Evolutionary conservation across 2,797 vertebrate species (phyloP), one percentile per base, ranked within the genome.

Genomic region (Huso huso): DNA sequence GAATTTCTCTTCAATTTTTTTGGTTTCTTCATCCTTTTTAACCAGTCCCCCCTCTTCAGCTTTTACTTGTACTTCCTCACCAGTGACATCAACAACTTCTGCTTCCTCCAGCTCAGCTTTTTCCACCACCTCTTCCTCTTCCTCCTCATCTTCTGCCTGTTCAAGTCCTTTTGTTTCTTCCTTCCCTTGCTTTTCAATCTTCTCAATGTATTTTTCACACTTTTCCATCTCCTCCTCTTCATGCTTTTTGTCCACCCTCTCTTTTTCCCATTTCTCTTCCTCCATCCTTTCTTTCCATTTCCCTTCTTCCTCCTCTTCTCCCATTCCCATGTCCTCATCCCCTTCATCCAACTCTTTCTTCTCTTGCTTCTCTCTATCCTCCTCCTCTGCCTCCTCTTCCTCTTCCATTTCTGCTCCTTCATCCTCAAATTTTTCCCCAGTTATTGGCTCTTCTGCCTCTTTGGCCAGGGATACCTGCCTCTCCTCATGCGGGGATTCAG

Each of bases 71-170:
- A 91, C 75, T 51, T 89, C 88, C 64, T 89, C 87, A 7, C 83
- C 85, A 64, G 90, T 89, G 63, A 77, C 85, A 58, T 90, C 87
- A 61, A 89, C 76, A 71, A 94, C 94, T 78, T 96, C 94, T 65
- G 91, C 92, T 78, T 91, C 93, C 82, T 97, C 95, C 63, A 95
- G 71, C 66, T 98, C 96, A 6, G 93, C 95, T 74, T 97, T 97
- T 84, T 98, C 94, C 69, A 97, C 91, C 37, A 96, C 93, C 64
- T 94, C 88, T 63, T 89, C 89, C 64, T 87, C 89, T 66, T 88
- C 88, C 61, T 88, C 93, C 0, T 79, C 87, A 64, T 94, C 93
- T 68, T 93, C 91, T 67, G 94, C 92, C 79, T 87, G 88, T 51
- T 86, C 81, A 63, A 85, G 86, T 74, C 88, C 91, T 77, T 92